These are phyloP conservation scores for Ricordea florida DNA, from an alignment of 92 coral and sea anemone genomes.

Conservation along the genomic window DNA sequence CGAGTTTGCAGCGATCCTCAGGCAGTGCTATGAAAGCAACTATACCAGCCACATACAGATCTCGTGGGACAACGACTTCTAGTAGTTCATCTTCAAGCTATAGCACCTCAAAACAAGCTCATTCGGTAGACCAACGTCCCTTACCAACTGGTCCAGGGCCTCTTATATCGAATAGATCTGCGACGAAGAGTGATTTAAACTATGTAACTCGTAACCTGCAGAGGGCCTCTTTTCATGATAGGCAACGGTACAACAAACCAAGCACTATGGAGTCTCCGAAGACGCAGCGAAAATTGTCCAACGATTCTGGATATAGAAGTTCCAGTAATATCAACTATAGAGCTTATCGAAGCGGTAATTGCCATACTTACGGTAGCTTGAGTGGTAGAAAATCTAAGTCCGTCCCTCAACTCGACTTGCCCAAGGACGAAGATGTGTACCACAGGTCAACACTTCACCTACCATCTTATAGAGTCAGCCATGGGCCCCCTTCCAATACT, in stretches of 20 bases:
- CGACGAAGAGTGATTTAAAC: neutral
- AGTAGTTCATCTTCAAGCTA: neutral
- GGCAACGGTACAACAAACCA: neutral
- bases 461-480: neutral
- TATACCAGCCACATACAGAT: no score
- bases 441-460: neutral
- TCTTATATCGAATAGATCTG: conserved; percentile 11
- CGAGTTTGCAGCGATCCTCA: neutral
- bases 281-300: conserved; percentile 15
- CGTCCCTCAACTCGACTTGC: neutral
- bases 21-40: neutral
- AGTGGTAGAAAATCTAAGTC: conserved; percentile 14
- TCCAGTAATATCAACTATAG: conserved; percentile 7
- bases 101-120: neutral
- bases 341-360: neutral
- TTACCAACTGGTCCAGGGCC: conserved; percentile 78
- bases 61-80: no score
- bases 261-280: neutral
- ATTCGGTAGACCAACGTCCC: neutral
- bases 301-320: conserved; percentile 51
- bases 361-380: neutral
- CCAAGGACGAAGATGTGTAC: neutral
- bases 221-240: neutral
- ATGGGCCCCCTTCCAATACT: neutral
- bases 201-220: neutral